Evolutionary conservation across 2,888 invertebrate species (phyloP).

Genomic region (Drosophila pseudotakahashii): DNA sequence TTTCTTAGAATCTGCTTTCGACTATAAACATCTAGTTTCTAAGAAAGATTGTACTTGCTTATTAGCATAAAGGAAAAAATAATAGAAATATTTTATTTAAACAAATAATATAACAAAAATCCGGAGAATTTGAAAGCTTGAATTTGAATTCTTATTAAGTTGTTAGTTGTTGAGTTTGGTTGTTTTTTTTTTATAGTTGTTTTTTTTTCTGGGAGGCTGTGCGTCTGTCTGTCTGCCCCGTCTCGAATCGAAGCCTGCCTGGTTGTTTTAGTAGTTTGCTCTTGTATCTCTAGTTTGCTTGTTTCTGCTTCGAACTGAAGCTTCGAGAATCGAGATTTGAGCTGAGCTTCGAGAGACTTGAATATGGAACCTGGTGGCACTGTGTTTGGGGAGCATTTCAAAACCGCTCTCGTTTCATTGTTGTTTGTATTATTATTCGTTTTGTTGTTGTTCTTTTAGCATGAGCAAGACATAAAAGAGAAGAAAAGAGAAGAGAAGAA

Average conservation of each 20-base stretch:
- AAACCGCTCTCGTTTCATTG: slow-evolving; percentile 64
- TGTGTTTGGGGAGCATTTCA: slow-evolving; percentile 38
- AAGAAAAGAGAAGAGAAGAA: not conserved
- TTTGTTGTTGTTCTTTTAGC: slow-evolving; percentile 38
- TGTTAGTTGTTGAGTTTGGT: not conserved
- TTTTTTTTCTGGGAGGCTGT: slow-evolving; percentile 14
- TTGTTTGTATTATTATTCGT: slow-evolving; percentile 24
- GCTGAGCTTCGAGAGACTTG: too few relatives aligned
- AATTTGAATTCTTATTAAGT: not conserved
- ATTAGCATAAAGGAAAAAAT: not conserved
- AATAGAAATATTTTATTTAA: too few relatives aligned
- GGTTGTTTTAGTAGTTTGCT: slow-evolving; percentile 30
- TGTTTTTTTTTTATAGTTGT: slow-evolving; percentile 19
- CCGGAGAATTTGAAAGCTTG: not conserved
- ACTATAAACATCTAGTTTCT: not conserved
- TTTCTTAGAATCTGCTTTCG: not conserved
- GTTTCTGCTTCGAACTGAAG: slow-evolving; percentile 25
- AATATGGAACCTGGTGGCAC: not conserved
- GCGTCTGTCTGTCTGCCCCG: slow-evolving; percentile 9
- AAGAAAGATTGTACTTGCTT: not conserved
- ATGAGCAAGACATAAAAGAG: slow-evolving; percentile 20
- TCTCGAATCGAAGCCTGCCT: slow-evolving; percentile 9
- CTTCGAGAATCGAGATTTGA: slow-evolving; percentile 22
- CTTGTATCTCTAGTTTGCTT: slow-evolving; percentile 9
- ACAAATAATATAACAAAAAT: too few relatives aligned